Conservation (phyloP, 2,113 vertebrate genomes). For the Centropus bengalensis region DNA sequence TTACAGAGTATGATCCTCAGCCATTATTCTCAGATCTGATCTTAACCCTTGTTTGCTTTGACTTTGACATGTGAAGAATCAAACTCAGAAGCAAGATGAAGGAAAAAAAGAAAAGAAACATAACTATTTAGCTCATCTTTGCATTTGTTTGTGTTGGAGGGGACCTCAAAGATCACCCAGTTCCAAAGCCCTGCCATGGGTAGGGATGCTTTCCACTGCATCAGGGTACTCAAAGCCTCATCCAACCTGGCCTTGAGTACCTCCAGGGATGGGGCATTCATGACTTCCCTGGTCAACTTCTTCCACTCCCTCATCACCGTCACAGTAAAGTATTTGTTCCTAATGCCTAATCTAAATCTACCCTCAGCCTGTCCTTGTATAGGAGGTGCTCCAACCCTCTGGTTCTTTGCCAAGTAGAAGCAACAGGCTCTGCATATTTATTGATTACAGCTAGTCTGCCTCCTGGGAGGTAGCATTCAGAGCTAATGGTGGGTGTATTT, state of each 20-base stretch:
- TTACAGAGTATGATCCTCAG: not conserved
- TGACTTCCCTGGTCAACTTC: too few species aligned
- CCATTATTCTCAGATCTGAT: not conserved
- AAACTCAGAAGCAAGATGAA: not conserved
- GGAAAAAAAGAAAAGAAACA: not conserved
- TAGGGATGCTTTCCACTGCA: too few species aligned
- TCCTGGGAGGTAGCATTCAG: not conserved
- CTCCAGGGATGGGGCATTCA: too few species aligned
- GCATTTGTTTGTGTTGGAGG: not conserved
- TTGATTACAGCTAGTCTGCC: not conserved
- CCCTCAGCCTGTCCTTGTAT: too few species aligned
- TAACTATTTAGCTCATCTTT: not conserved
- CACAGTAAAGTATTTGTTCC: too few species aligned
- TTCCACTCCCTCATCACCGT: too few species aligned
- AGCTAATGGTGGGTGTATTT: conserved; percentile 18
- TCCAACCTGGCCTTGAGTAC: too few species aligned
- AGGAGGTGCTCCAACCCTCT: too few species aligned
- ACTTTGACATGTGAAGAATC: not conserved
- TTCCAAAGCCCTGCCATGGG: too few species aligned
- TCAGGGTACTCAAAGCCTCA: too few species aligned
- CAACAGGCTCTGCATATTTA: conserved; percentile 7
- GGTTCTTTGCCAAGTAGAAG: not conserved
- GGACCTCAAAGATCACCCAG: too few species aligned
- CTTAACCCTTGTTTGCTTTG: not conserved
- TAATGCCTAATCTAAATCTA: too few species aligned